Evolutionary conservation across 1,140 invertebrate species (phyloP).

Genomic region (Doryteuthis pealeii): DNA sequence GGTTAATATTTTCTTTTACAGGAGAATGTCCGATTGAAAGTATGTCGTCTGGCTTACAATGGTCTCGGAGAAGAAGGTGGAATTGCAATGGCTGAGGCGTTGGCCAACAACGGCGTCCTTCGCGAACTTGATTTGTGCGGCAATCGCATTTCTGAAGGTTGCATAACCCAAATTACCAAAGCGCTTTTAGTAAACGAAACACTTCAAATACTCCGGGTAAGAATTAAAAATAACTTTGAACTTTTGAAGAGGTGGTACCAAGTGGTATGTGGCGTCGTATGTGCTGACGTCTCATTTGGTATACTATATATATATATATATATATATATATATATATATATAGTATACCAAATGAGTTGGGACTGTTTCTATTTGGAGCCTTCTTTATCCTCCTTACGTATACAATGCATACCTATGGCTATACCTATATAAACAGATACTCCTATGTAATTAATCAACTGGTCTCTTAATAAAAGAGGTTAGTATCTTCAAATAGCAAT

Average conservation of each 20-base stretch:
- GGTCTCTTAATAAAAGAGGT: no score
- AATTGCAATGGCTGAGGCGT: slow-evolving; percentile 51
- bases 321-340: no score
- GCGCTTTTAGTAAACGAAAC: slow-evolving; percentile 53
- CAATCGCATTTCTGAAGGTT: slow-evolving; percentile 51
- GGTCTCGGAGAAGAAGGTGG: slow-evolving; percentile 57
- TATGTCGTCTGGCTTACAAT: slow-evolving; percentile 56
- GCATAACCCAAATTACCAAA: slow-evolving; percentile 51
- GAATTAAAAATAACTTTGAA: neutral
- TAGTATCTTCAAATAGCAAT: no score
- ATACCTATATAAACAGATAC: no score
- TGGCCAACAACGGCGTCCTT: slow-evolving; percentile 49
- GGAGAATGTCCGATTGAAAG: slow-evolving; percentile 58
- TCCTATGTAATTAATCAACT: no score
- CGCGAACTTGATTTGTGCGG: slow-evolving; percentile 54
- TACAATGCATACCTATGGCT: no score
- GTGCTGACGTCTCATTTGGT: no score
- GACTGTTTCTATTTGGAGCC: no score
- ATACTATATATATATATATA: no score
- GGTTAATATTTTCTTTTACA: slow-evolving; percentile 26
- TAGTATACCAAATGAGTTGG: no score
- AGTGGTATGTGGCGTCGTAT: neutral
- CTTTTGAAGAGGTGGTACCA: no score
- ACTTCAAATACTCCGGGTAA: slow-evolving; percentile 51
- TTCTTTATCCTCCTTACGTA: no score